Percentiles rank a stretch among this genome's conserved stretches.
phyloP scores from a whole-genome alignment of 2,113 vertebrate species.

The rabbit (Oryctolagus cuniculus) region mOryCun1.1 NC_091444.1:63193001-63193500 shows the following conservation, averaged over 20 bases:
- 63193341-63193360: neutral
- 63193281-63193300: conserved; percentile 37
- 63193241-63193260: conserved; percentile 38
- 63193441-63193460: neutral
- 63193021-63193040: too few relatives aligned
- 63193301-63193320: neutral
- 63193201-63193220: too few relatives aligned
- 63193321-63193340: conserved; percentile 50
- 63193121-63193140: too few relatives aligned
- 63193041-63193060: too few relatives aligned
- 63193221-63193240: too few relatives aligned
- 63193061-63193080: too few relatives aligned
- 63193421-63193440: neutral
- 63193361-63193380: neutral
- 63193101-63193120: too few relatives aligned
- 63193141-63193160: too few relatives aligned
- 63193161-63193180: too few relatives aligned
- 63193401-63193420: neutral
- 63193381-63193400: conserved; percentile 13
- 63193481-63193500: neutral
- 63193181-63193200: too few relatives aligned
- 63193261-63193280: neutral
- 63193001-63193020: too few relatives aligned
- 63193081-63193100: too few relatives aligned
- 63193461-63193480: neutral